phyloP scores from a whole-genome alignment of 2,113 vertebrate species.

The Anguilla japonica region DNA sequence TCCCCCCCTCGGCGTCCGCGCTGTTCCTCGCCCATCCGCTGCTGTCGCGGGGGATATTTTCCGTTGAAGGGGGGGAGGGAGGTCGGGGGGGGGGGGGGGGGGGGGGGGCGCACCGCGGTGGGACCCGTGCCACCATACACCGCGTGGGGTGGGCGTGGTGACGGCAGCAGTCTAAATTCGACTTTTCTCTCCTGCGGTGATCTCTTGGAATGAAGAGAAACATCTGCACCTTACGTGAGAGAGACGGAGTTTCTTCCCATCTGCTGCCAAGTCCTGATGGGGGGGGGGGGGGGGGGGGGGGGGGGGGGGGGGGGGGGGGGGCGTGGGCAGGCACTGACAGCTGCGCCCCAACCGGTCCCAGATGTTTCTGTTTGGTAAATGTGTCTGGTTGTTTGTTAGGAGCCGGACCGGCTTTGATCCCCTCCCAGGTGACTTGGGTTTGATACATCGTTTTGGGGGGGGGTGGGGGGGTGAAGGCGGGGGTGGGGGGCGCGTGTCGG shows the following conservation, averaged over 20 bases:
- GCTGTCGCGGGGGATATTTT: not conserved
- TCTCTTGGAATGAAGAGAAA: conserved; percentile 47
- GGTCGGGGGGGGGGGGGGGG: no score
- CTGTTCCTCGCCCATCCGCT: not conserved
- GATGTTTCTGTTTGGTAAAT: conserved; percentile 66
- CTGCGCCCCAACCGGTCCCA: conserved; percentile 64
- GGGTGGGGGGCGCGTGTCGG: conserved; percentile 51
- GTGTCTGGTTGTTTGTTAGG: conserved; percentile 67
- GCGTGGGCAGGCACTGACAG: conserved; percentile 63
- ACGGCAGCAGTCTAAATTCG: conserved; percentile 56
- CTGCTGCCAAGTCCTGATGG: conserved; percentile 58
- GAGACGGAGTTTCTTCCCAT: conserved; percentile 58
- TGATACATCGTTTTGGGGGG: conserved; percentile 14
- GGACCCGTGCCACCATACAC: conserved; percentile 44
- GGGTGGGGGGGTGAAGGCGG: conserved; percentile 42
- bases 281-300: not conserved
- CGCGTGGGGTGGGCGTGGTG: conserved; percentile 54
- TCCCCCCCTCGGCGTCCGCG: not conserved
- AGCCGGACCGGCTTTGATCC: conserved; percentile 65
- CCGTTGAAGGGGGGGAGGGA: not conserved
- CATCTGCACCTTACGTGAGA: conserved; percentile 72
- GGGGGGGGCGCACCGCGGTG: conserved; percentile 17
- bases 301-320: conserved; percentile 40
- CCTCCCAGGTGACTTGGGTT: conserved; percentile 42
- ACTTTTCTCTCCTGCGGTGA: conserved; percentile 48